Conservation (phyloP, 2,888 invertebrate species). For the Nephrocerus scutellatus region DNA sequence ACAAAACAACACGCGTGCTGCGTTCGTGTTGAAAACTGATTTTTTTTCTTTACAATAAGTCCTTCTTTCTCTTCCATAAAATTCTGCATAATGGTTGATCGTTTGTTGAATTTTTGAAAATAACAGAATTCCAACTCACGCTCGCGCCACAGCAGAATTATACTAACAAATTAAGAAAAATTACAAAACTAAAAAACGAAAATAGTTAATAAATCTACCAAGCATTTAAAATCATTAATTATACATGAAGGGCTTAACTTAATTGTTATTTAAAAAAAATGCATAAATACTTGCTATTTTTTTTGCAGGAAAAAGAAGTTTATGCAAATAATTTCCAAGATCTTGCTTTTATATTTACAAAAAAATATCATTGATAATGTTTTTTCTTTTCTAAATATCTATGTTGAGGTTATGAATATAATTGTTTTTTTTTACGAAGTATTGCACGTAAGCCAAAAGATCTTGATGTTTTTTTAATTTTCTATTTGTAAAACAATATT, state of each 20-base stretch:
- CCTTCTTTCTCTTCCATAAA: constrained; percentile 24
- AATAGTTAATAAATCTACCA: background rate
- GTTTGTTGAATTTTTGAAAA: too few species aligned
- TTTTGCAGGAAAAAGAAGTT: constrained; percentile 7
- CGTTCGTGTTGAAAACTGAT: constrained; percentile 23
- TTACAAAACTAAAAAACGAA: constrained; percentile 15
- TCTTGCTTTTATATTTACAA: too few species aligned
- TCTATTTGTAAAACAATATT: too few species aligned
- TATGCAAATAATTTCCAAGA: constrained; percentile 7
- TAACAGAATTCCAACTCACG: too few species aligned
- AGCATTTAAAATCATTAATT: too few species aligned
- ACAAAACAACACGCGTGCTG: too few species aligned
- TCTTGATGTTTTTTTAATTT: too few species aligned
- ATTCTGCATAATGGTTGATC: constrained; percentile 15
- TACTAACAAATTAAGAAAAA: too few species aligned
- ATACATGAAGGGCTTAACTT: too few species aligned
- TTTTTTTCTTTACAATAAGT: constrained; percentile 24
- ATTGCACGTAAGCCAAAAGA: constrained; percentile 36
- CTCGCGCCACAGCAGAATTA: too few species aligned
- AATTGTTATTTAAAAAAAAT: constrained; percentile 11
- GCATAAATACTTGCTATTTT: constrained; percentile 17
- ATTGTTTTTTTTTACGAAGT: constrained; percentile 25
- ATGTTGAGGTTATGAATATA: too few species aligned
- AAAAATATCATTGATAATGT: constrained; percentile 21
- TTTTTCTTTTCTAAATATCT: too few species aligned